A percentile compares a stretch with the other conserved stretches of the same genome.
Conservation (phyloP, 2,888 invertebrate genomes). For the Aleiodes leptofemur region DNA sequence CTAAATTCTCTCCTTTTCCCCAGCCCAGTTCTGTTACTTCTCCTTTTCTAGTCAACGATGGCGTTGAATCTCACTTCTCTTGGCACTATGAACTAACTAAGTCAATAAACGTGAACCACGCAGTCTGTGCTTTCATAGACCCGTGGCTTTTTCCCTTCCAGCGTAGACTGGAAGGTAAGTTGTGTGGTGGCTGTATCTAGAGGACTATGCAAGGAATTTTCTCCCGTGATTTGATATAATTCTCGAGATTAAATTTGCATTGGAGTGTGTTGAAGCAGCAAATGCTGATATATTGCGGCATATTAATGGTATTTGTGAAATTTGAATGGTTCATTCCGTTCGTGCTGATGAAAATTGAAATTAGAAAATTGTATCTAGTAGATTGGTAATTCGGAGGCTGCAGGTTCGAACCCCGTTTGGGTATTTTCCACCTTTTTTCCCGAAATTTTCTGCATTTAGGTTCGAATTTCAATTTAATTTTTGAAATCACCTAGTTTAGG, state of each 20-base stretch:
- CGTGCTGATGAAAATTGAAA: neutral
- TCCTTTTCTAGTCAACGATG: constrained; percentile 28
- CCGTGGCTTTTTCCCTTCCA: neutral
- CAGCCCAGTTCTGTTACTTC: neutral
- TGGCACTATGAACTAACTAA: constrained; percentile 45
- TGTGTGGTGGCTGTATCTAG: neutral
- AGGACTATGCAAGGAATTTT: constrained; percentile 28
- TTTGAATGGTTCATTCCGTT: too few relatives aligned
- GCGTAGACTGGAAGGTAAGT: neutral
- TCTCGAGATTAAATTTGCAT: constrained; percentile 1
- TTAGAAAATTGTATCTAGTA: neutral
- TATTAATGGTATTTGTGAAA: too few relatives aligned
- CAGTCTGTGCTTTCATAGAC: constrained; percentile 21
- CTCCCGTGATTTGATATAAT: constrained; percentile 35
- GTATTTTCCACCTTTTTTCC: neutral
- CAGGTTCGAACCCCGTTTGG: too few relatives aligned
- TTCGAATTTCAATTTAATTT: too few relatives aligned
- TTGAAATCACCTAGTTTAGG: too few relatives aligned
- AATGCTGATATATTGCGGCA: neutral
- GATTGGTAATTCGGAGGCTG: too few relatives aligned
- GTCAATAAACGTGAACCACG: constrained; percentile 50
- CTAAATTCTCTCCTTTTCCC: constrained; percentile 11
- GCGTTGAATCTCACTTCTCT: constrained; percentile 40
- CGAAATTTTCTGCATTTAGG: too few relatives aligned
- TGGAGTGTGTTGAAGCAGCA: neutral